Evolutionary conservation across 2,113 vertebrate species (phyloP).

Genomic region (Coracopsis vasa): DNA sequence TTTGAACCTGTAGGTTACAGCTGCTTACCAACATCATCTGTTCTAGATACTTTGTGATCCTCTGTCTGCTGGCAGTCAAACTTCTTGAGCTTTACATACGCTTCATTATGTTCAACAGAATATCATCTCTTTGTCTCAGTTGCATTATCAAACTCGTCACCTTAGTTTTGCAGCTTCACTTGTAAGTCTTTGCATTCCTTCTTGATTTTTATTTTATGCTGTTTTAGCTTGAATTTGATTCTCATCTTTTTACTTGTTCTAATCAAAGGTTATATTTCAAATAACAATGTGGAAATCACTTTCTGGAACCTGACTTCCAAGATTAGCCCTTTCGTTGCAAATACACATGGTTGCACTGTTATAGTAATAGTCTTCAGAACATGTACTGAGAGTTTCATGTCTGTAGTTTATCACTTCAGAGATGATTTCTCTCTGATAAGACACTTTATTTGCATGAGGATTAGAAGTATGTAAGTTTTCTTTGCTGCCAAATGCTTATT

Average conservation of each 20-base stretch:
- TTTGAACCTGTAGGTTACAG: neutral
- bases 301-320: neutral
- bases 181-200: neutral
- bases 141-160: neutral
- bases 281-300: neutral
- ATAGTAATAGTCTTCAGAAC: neutral
- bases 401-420: neutral
- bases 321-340: neutral
- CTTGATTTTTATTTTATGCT: neutral
- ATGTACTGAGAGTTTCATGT: accelerated
- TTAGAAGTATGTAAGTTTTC: neutral
- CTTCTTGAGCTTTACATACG: neutral
- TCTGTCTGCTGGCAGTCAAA: neutral
- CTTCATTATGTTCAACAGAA: neutral
- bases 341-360: neutral
- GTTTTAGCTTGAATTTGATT: neutral
- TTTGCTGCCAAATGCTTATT: neutral
- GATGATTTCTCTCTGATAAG: neutral
- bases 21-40: neutral
- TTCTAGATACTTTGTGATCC: neutral
- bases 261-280: neutral
- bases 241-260: neutral
- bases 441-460: neutral
- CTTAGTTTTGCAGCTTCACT: neutral
- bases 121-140: neutral